These are phyloP conservation scores for Elephas maximus DNA, from an alignment of 2,113 vertebrate genomes.

Conservation along the genomic window DNA sequence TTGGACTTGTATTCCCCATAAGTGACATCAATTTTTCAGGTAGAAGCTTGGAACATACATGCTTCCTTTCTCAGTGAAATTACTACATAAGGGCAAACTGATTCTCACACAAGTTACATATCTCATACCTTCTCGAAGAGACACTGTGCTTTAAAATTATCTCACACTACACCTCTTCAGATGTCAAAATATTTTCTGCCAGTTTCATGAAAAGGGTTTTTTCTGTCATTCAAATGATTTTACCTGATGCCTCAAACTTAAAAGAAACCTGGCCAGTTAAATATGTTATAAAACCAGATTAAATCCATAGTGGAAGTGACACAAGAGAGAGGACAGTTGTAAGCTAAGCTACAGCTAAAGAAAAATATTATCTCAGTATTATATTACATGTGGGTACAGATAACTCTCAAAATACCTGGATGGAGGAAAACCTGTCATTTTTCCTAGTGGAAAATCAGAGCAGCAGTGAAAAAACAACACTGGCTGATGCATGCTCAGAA, in stretches of 20 bases:
- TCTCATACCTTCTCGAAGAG: background rate
- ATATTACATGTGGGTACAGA: background rate
- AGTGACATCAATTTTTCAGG: background rate
- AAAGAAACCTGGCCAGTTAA: slow-evolving; percentile 25
- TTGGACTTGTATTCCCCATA: background rate
- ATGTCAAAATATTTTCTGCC: slow-evolving; percentile 40
- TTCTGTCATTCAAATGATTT: background rate
- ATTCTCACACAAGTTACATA: background rate
- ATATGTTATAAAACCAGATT: slow-evolving; percentile 39
- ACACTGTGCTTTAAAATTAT: background rate
- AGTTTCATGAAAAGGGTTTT: background rate
- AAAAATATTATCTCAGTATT: background rate
- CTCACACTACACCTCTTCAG: background rate
- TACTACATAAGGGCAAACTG: background rate
- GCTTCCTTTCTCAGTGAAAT: background rate
- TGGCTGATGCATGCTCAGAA: background rate
- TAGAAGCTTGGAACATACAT: background rate
- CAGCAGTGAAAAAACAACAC: background rate
- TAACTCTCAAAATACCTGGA: background rate
- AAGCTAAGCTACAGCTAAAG: background rate
- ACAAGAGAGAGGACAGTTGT: background rate
- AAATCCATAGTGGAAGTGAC: background rate
- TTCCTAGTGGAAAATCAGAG: background rate
- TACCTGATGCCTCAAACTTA: slow-evolving; percentile 42
- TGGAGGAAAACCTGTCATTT: background rate